Conservation (phyloP, 2,797 vertebrate species). For the Monodelphis domestica region DNA sequence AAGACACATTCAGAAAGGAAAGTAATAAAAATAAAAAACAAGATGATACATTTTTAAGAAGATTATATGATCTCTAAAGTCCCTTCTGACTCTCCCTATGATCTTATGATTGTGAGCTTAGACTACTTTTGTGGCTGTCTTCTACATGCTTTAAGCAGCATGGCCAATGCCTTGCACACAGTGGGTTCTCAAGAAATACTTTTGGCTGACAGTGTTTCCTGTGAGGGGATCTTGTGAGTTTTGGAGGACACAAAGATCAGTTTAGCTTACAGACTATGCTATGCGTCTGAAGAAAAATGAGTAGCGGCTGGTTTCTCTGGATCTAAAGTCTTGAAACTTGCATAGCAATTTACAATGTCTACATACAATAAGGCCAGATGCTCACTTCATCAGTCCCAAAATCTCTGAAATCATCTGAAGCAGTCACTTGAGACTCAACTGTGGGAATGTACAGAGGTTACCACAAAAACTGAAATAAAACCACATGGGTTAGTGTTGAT, state of each 20-base stretch:
- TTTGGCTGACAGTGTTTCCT: neutral
- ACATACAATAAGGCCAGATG: slow-evolving; percentile 4
- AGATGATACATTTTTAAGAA: neutral
- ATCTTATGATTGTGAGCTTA: neutral
- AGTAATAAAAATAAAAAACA: neutral
- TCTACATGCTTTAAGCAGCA: neutral
- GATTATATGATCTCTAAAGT: neutral
- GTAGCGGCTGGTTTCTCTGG: slow-evolving; percentile 44
- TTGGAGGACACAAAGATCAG: slow-evolving; percentile 65
- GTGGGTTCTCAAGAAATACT: slow-evolving; percentile 20
- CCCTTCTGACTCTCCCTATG: neutral
- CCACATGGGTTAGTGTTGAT: neutral
- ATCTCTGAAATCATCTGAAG: slow-evolving; percentile 37
- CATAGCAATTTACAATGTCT: slow-evolving; percentile 22
- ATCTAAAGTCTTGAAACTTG: slow-evolving; percentile 48
- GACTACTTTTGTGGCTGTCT: neutral
- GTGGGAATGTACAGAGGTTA: slow-evolving; percentile 21
- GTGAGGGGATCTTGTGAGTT: slow-evolving; percentile 8
- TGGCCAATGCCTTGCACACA: neutral
- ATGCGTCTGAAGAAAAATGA: slow-evolving; percentile 38
- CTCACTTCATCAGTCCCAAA: slow-evolving; percentile 16
- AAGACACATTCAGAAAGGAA: neutral
- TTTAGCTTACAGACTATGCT: slow-evolving; percentile 30
- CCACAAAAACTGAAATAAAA: slow-evolving; percentile 31
- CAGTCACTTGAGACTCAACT: slow-evolving; percentile 34